A percentile compares a stretch with the other conserved stretches of the same genome.
phyloP scores from a whole-genome alignment of 2,113 vertebrate genomes.

The Lasiurus cinereus region DNA sequence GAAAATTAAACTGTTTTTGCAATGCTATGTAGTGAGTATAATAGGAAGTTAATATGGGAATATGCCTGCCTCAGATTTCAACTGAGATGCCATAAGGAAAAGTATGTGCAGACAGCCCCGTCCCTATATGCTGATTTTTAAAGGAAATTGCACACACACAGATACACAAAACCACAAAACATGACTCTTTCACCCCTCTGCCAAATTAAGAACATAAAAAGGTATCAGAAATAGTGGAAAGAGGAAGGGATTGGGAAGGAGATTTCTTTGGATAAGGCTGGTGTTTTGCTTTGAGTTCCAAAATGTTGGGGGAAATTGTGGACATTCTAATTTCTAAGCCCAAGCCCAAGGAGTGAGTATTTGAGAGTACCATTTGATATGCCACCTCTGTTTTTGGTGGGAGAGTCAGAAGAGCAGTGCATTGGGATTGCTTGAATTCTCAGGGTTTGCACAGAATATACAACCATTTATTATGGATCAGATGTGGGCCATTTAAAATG shows the following conservation, averaged over 20 bases:
- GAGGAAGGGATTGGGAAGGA: background rate
- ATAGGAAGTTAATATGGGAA: background rate
- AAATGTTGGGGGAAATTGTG: background rate
- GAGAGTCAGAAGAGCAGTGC: background rate
- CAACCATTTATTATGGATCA: background rate
- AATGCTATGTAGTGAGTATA: slow-evolving; percentile 40
- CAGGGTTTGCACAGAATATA: background rate
- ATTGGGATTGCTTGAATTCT: background rate
- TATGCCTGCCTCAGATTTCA: slow-evolving; percentile 24
- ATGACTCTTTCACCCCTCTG: background rate
- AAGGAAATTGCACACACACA: slow-evolving; percentile 2
- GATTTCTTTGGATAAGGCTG: background rate
- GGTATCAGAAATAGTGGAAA: background rate
- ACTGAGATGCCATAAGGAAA: background rate
- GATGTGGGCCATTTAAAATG: background rate
- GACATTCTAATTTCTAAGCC: background rate
- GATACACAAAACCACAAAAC: background rate
- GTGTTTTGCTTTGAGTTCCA: background rate
- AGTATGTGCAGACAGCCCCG: background rate
- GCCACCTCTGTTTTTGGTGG: background rate
- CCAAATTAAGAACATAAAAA: background rate
- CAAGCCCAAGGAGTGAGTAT: too few relatives aligned
- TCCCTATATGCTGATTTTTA: background rate
- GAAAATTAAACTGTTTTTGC: slow-evolving; percentile 61
- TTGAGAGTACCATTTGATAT: background rate